Evolutionary conservation across 2,113 vertebrate species (phyloP).

Genomic region (Nothobranchius furzeri): DNA sequence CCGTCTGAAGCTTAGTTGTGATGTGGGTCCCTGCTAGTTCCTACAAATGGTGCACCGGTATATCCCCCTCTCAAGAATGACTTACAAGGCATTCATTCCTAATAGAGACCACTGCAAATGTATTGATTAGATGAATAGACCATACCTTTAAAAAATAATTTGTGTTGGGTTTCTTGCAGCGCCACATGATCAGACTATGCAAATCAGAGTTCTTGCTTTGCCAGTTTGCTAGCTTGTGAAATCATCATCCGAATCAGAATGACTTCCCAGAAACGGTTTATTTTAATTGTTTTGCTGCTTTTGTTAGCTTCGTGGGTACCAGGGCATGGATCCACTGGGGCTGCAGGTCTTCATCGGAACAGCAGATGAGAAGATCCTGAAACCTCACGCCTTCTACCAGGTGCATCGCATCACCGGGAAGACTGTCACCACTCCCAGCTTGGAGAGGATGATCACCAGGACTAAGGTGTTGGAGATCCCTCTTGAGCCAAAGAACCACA

Average conservation of each 20-base stretch:
- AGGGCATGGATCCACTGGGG: constrained; percentile 85
- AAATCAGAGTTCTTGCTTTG: constrained; percentile 30
- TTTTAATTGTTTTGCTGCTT: constrained; percentile 8
- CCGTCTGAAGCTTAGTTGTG: too few species aligned
- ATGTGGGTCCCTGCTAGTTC: too few species aligned
- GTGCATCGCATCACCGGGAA: constrained; percentile 97
- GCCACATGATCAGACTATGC: constrained; percentile 19
- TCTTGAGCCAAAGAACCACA: constrained; percentile 92
- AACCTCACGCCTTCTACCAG: constrained; percentile 97
- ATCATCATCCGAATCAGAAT: constrained; percentile 4
- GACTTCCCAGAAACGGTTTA: background rate
- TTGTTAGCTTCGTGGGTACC: constrained; percentile 89
- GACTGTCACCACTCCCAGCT: constrained; percentile 92
- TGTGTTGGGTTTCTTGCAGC: constrained; percentile 10
- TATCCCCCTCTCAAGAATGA: too few species aligned
- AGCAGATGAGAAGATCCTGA: constrained; percentile 90
- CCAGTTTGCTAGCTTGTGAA: constrained; percentile 22
- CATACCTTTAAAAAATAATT: too few species aligned
- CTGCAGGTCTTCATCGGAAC: constrained; percentile 98
- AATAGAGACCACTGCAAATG: too few species aligned
- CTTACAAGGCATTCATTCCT: too few species aligned
- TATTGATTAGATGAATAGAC: too few species aligned
- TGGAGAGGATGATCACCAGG: constrained; percentile 88
- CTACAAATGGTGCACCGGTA: too few species aligned
- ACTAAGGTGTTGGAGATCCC: constrained; percentile 94